Percentiles rank a stretch among this genome's conserved stretches.
phyloP scores from a whole-genome alignment of 2,888 invertebrate genomes.

The Melinaea menophilus region DNA sequence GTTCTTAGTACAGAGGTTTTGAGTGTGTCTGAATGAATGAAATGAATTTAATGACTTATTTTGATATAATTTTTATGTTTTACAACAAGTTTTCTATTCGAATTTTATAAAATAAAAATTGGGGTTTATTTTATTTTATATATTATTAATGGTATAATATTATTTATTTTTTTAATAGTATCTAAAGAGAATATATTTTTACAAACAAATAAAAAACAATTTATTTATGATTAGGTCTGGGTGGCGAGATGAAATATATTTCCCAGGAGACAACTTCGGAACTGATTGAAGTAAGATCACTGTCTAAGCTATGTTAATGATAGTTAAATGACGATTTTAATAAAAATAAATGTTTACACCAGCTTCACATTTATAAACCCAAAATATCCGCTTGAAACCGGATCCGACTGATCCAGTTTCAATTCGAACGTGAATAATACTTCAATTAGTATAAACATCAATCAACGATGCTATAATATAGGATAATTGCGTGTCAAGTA shows the following conservation, averaged over 20 bases:
- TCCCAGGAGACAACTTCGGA: conserved; percentile 14
- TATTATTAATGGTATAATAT: too few relatives aligned
- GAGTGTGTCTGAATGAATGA: neutral
- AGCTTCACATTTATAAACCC: neutral
- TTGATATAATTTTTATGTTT: too few relatives aligned
- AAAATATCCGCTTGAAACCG: neutral
- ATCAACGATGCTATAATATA: conserved; percentile 13
- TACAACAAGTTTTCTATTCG: too few relatives aligned
- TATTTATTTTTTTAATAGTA: neutral
- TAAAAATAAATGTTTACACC: neutral
- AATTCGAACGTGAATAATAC: conserved; percentile 4
- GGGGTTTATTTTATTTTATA: too few relatives aligned
- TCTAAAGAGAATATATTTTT: neutral
- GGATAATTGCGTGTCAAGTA: conserved; percentile 24
- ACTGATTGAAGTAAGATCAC: conserved; percentile 16
- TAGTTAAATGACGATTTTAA: neutral
- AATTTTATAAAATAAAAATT: too few relatives aligned
- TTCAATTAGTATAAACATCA: conserved; percentile 22
- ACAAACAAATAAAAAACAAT: neutral
- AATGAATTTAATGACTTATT: neutral
- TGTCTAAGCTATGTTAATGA: neutral
- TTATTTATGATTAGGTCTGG: conserved; percentile 5
- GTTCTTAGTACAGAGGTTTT: neutral
- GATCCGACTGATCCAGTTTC: neutral
- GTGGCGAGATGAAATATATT: conserved; percentile 22